A percentile compares a stretch with the other conserved stretches of the same genome.
phyloP scores from a whole-genome alignment of 2,888 invertebrate species.

The Melanchra persicariae region DNA sequence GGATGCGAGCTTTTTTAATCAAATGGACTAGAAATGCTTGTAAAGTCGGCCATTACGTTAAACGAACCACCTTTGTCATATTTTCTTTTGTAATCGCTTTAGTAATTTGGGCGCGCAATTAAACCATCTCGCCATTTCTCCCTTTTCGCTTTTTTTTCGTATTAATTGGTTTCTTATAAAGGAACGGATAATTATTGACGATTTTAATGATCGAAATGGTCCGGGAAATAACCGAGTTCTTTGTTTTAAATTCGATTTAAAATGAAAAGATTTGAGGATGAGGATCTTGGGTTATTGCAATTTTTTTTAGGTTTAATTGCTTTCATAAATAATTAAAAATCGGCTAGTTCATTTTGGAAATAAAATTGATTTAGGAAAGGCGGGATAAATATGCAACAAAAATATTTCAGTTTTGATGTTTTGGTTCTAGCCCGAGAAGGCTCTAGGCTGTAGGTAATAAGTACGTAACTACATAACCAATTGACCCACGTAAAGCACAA shows the following conservation, averaged over 20 bases:
- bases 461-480: neutral
- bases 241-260: constrained; percentile 57
- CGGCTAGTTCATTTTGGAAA: too few species aligned
- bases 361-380: neutral
- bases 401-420: neutral
- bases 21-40: constrained; percentile 86
- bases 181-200: constrained; percentile 64
- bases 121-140: constrained; percentile 70
- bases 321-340: constrained; percentile 1
- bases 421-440: neutral
- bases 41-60: constrained; percentile 85
- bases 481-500: neutral
- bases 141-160: constrained; percentile 62
- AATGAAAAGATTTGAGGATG: constrained; percentile 33
- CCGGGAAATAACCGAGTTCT: constrained; percentile 43
- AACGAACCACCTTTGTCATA: constrained; percentile 88
- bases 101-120: constrained; percentile 81
- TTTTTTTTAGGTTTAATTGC: constrained; percentile 30
- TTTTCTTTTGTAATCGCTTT: constrained; percentile 83
- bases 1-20: constrained; percentile 86
- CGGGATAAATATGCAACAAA: neutral
- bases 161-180: constrained; percentile 64
- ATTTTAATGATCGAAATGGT: constrained; percentile 55
- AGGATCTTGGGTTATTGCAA: constrained; percentile 9
- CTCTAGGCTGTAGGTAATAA: too few species aligned